Conservation (phyloP, 2,113 vertebrate species). For the Rhynchopsitta pachyrhyncha region DNA sequence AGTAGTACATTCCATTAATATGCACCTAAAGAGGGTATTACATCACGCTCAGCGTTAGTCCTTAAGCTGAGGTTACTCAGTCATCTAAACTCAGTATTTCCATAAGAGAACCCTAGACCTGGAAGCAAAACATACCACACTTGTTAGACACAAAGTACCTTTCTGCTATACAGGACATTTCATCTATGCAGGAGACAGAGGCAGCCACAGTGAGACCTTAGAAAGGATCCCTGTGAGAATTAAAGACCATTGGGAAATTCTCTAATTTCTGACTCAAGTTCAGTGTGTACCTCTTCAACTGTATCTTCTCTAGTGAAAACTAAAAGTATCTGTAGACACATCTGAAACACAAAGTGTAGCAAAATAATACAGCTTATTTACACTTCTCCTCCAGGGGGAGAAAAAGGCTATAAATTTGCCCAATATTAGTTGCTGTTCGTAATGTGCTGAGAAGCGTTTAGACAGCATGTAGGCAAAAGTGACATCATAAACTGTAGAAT, state of each 20-base stretch:
- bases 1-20: background rate
- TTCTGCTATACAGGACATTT: background rate
- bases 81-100: background rate
- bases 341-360: background rate
- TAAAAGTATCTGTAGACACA: background rate
- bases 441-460: background rate
- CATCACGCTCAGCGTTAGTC: background rate
- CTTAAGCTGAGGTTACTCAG: background rate
- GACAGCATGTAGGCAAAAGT: background rate
- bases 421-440: background rate
- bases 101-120: background rate
- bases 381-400: background rate
- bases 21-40: background rate
- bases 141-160: background rate
- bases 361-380: background rate
- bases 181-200: background rate
- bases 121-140: background rate
- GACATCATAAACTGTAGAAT: background rate
- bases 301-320: background rate
- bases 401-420: background rate
- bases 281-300: background rate
- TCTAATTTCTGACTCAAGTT: background rate
- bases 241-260: background rate
- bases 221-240: background rate
- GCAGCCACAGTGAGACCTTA: background rate